phyloP scores from a whole-genome alignment of 2,113 vertebrate species.

The Origma solitaria region DNA sequence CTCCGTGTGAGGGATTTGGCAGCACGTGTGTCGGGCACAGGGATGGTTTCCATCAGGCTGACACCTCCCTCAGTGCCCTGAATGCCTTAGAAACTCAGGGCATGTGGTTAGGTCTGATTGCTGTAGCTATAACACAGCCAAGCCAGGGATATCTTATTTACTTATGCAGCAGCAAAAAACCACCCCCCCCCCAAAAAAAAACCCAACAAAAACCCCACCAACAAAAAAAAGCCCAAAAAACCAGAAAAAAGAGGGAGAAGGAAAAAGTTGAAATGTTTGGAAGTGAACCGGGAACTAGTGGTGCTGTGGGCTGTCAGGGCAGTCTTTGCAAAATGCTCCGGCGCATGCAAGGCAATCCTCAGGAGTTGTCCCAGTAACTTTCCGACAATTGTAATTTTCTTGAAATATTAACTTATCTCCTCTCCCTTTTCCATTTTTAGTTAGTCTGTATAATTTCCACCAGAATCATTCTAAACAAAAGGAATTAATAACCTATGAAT shows the following conservation, averaged over 20 bases:
- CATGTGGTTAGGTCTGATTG: neutral
- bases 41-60: neutral
- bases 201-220: too few relatives aligned
- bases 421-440: neutral
- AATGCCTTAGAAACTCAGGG: neutral
- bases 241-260: neutral
- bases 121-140: neutral
- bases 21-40: fast-evolving
- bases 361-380: neutral
- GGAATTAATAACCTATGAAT: neutral
- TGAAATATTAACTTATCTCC: neutral
- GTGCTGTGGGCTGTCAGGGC: neutral
- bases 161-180: neutral
- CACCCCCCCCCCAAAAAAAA: too few relatives aligned
- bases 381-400: neutral
- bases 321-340: neutral
- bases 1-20: neutral
- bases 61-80: neutral
- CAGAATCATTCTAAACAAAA: neutral
- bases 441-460: neutral
- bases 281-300: neutral
- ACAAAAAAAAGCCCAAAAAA: too few relatives aligned
- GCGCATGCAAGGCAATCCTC: fast-evolving
- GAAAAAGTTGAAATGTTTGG: neutral
- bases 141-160: neutral